These are phyloP conservation scores for Cristatella mucedo DNA, from an alignment of 2,888 invertebrate species.

Conservation along the genomic window DNA sequence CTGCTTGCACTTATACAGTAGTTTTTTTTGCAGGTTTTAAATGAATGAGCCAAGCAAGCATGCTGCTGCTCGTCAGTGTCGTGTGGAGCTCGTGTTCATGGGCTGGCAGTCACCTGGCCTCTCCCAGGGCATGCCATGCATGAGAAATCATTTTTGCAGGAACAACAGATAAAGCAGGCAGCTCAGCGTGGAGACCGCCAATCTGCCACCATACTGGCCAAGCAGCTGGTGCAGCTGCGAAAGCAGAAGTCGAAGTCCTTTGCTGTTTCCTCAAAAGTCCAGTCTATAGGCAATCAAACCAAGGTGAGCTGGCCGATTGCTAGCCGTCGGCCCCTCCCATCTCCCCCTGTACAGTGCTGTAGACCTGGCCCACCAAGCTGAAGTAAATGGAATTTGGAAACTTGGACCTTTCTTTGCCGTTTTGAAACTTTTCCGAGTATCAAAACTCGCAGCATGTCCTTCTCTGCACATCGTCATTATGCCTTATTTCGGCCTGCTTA, in stretches of 20 bases:
- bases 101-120: background rate
- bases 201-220: conserved; percentile 53
- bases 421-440: too few species aligned
- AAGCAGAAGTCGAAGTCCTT: conserved; percentile 71
- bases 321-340: too few species aligned
- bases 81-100: background rate
- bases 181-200: conserved; percentile 74
- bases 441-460: too few species aligned
- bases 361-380: too few species aligned
- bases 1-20: background rate
- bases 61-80: background rate
- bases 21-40: background rate
- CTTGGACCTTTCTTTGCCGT: too few species aligned
- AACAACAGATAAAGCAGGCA: conserved; percentile 70
- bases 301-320: conserved; percentile 44
- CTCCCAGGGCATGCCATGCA: background rate
- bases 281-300: conserved; percentile 62
- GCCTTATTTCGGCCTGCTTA: too few species aligned
- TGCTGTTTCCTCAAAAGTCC: conserved; percentile 63
- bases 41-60: background rate
- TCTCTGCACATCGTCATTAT: too few species aligned
- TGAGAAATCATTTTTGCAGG: conserved; percentile 43
- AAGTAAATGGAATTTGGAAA: too few species aligned
- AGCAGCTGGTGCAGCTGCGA: conserved; percentile 68
- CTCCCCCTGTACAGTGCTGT: too few species aligned